A percentile compares a stretch with the other conserved stretches of the same genome.
Evolutionary conservation across 2,113 vertebrate genomes (phyloP).

Genomic region (Tragulus kanchil): DNA sequence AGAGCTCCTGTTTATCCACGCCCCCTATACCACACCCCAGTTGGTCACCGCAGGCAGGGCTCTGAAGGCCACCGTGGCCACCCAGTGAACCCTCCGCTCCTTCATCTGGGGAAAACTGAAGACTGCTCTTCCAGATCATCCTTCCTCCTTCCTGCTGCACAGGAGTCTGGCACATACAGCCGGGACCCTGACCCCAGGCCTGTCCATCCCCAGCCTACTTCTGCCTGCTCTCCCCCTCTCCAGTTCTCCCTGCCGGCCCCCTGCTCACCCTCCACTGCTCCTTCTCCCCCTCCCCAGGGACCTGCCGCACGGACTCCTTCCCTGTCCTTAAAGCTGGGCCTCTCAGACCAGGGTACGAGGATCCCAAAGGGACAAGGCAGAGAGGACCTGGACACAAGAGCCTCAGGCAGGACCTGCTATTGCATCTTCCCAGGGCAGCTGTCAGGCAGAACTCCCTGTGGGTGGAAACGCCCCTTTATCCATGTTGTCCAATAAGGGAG

Average conservation of each 20-base stretch:
- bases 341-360: background rate
- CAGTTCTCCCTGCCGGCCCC: background rate
- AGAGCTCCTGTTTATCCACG: background rate
- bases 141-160: no score
- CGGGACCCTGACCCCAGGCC: background rate
- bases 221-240: background rate
- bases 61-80: background rate
- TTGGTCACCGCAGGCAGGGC: background rate
- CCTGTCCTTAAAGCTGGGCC: background rate
- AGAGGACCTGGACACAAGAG: background rate
- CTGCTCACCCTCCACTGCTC: background rate
- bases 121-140: background rate
- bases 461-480: accelerated
- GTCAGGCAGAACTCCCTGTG: background rate
- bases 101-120: background rate
- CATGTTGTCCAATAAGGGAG: accelerated
- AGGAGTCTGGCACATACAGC: background rate
- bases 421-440: background rate
- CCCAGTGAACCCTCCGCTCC: background rate
- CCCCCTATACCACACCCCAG: background rate
- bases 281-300: background rate
- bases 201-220: background rate
- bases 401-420: background rate
- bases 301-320: background rate
- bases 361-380: background rate